Percentiles rank a stretch among this genome's conserved stretches.
phyloP scores from a whole-genome alignment of 2,797 vertebrate genomes.

The Phyllotis vaccarum region DNA sequence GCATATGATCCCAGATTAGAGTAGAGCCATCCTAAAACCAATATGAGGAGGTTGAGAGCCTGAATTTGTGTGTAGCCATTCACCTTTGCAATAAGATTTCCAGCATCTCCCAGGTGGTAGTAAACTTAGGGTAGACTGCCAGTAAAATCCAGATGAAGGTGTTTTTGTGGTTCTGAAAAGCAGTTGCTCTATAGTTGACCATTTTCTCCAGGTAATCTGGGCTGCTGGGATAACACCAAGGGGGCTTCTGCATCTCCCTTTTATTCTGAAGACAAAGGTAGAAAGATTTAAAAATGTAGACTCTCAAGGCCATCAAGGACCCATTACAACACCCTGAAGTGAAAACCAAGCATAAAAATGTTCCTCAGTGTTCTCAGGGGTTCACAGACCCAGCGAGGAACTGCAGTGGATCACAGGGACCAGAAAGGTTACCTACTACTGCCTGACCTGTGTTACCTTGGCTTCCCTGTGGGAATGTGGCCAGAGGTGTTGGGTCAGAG shows the following conservation, averaged over 20 bases:
- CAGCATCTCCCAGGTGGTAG: neutral
- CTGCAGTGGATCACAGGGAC: neutral
- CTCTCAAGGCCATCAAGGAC: no score
- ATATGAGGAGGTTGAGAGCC: no score
- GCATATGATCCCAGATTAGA: neutral
- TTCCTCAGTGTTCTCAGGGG: neutral
- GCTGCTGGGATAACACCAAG: fast-evolving
- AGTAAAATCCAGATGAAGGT: neutral
- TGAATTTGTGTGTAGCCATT: neutral
- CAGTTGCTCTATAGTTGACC: neutral
- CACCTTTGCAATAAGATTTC: neutral
- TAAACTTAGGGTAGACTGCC: neutral
- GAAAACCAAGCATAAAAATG: neutral
- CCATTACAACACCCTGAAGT: neutral
- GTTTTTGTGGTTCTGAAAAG: fast-evolving
- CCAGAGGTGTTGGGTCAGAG: neutral
- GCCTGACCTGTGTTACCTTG: neutral
- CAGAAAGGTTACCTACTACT: neutral
- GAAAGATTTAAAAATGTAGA: neutral
- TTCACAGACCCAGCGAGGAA: neutral
- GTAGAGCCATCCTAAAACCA: neutral
- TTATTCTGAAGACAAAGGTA: neutral
- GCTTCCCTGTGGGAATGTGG: neutral
- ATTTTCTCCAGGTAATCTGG: fast-evolving
- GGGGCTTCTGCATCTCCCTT: fast-evolving